Evolutionary conservation across 2,888 invertebrate genomes (phyloP).

Genomic region (Abscondita cerata): DNA sequence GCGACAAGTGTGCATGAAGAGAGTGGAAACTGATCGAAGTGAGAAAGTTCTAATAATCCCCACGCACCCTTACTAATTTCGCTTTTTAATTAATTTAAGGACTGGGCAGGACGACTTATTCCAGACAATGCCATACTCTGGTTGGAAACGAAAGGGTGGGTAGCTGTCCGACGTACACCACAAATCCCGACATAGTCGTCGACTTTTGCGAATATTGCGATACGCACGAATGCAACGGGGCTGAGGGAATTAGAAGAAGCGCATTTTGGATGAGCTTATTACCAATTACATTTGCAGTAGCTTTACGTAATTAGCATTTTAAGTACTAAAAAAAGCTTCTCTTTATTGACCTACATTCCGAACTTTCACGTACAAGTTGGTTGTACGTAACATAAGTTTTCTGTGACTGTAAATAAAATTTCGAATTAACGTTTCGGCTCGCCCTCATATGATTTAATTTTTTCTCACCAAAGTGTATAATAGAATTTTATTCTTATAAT

Average conservation of each 20-base stretch:
- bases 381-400: neutral
- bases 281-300: conserved; percentile 26
- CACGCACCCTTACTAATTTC: no score
- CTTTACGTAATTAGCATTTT: conserved; percentile 24
- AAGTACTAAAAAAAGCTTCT: conserved; percentile 9
- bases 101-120: conserved; percentile 61
- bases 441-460: no score
- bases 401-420: no score
- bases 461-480: no score
- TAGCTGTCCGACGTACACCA: conserved; percentile 60
- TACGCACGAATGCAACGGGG: conserved; percentile 72
- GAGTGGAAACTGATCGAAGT: conserved; percentile 70
- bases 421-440: no score
- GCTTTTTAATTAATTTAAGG: conserved; percentile 53
- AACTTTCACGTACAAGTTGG: conserved; percentile 23
- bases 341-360: conserved; percentile 22
- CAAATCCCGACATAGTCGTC: conserved; percentile 62
- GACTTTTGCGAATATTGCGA: conserved; percentile 74
- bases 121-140: conserved; percentile 68
- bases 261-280: conserved; percentile 54
- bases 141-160: conserved; percentile 62
- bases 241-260: conserved; percentile 60
- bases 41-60: no score
- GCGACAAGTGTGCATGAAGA: conserved; percentile 74
- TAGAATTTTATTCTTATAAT: no score